These are phyloP conservation scores for Corvus moneduloides DNA, from an alignment of 2,113 vertebrate genomes.

Conservation along the genomic window DNA sequence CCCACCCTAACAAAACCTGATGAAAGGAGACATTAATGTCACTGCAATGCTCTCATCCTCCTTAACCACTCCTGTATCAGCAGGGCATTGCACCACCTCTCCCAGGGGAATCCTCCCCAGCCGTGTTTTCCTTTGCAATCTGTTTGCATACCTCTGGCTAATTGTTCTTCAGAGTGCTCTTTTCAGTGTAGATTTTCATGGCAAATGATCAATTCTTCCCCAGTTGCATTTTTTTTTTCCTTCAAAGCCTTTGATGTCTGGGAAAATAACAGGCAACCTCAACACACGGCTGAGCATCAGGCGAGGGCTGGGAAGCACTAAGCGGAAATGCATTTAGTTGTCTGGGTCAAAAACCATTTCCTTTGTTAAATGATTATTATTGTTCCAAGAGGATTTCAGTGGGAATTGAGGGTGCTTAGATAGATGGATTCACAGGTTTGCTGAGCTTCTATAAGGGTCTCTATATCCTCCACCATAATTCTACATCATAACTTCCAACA, in stretches of 20 bases:
- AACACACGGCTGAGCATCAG: constrained; percentile 58
- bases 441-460: constrained; percentile 68
- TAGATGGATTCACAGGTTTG: constrained; percentile 66
- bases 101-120: background rate
- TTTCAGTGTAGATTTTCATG: constrained; percentile 27
- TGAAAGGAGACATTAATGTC: background rate
- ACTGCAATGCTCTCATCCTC: background rate
- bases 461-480: constrained; percentile 66
- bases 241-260: constrained; percentile 58
- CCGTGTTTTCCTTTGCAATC: background rate
- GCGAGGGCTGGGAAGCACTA: constrained; percentile 57
- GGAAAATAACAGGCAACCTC: constrained; percentile 64
- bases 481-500: constrained; percentile 68
- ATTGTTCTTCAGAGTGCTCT: constrained; percentile 23
- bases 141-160: background rate
- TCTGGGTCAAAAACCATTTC: constrained; percentile 67
- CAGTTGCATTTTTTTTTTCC: constrained; percentile 10
- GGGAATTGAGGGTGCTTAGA: constrained; percentile 70
- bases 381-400: constrained; percentile 69
- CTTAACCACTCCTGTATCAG: background rate
- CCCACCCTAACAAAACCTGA: background rate
- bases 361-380: constrained; percentile 67
- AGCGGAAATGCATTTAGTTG: constrained; percentile 64
- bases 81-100: background rate
- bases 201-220: constrained; percentile 41